Percentiles rank a stretch among this genome's conserved stretches.
phyloP scores from a whole-genome alignment of 2,888 invertebrate species.

The Lumbricus terrestris region DNA sequence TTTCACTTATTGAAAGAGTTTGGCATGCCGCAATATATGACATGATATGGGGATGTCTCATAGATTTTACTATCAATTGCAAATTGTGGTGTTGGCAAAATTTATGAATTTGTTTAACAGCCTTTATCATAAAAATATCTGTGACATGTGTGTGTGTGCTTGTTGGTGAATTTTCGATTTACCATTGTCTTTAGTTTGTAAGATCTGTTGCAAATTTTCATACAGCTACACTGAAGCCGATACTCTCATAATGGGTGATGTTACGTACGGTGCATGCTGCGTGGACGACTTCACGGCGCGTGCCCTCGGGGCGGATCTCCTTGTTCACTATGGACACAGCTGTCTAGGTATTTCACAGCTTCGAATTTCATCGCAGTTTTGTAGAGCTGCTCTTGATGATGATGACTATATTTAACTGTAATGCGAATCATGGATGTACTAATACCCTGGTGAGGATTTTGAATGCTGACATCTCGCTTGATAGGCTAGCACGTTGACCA shows the following conservation, averaged over 20 bases:
- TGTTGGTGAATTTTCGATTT: not conserved
- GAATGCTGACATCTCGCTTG: too few relatives aligned
- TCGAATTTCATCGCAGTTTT: not conserved
- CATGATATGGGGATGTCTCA: too few relatives aligned
- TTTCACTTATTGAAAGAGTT: too few relatives aligned
- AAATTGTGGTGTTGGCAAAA: not conserved
- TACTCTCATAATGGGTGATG: slow-evolving; percentile 95
- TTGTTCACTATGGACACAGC: slow-evolving; percentile 97
- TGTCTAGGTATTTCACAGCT: slow-evolving; percentile 66
- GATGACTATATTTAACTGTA: too few relatives aligned
- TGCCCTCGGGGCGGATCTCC: slow-evolving; percentile 82
- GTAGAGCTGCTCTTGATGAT: not conserved
- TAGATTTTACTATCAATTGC: too few relatives aligned
- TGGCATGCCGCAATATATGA: too few relatives aligned
- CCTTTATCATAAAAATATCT: not conserved
- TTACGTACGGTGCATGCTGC: slow-evolving; percentile 98
- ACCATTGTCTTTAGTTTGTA: not conserved
- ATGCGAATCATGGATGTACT: not conserved
- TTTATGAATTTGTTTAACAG: not conserved
- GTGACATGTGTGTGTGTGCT: not conserved
- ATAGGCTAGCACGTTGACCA: too few relatives aligned
- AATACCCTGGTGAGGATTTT: too few relatives aligned
- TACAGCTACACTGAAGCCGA: slow-evolving; percentile 78
- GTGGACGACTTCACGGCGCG: slow-evolving; percentile 93
- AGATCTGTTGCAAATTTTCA: not conserved